Evolutionary conservation across 30 jellyfish, hydroid and myxozoan species (phyloP).

Genomic region (Clytia hemisphaerica): DNA sequence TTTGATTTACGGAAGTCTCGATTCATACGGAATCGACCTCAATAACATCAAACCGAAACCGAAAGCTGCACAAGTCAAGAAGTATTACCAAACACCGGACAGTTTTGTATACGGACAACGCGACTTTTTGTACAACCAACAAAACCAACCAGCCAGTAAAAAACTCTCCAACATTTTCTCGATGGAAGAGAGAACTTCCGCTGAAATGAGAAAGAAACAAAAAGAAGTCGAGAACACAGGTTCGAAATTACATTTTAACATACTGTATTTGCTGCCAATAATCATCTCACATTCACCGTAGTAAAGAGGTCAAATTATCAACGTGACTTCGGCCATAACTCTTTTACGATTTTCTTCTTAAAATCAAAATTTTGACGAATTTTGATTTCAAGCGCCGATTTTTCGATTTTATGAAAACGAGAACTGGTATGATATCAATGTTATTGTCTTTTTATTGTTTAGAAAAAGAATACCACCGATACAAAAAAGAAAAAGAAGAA

Average conservation of each 20-base stretch:
- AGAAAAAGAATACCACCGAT: slow-evolving; percentile 1
- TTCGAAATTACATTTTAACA: neutral
- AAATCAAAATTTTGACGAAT: no score
- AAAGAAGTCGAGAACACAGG: slow-evolving; percentile 53
- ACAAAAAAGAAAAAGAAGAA: slow-evolving; percentile 29
- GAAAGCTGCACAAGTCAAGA: no score
- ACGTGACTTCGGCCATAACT: no score
- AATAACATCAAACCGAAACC: no score
- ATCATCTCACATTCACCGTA: neutral
- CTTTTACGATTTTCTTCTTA: no score
- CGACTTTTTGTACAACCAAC: neutral
- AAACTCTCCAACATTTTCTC: neutral
- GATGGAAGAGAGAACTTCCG: slow-evolving; percentile 31
- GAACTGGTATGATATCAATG: no score
- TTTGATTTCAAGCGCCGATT: no score
- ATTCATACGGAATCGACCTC: no score
- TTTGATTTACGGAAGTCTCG: no score
- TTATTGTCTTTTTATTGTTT: neutral
- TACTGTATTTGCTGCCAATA: neutral
- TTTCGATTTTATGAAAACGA: no score
- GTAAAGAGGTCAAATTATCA: no score
- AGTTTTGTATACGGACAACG: neutral
- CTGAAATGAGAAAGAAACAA: slow-evolving; percentile 57
- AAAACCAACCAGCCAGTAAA: neutral
- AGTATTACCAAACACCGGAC: no score